These are phyloP conservation scores for Oegoconia quadripuncta DNA, from an alignment of 2,888 invertebrate species.

Conservation along the genomic window DNA sequence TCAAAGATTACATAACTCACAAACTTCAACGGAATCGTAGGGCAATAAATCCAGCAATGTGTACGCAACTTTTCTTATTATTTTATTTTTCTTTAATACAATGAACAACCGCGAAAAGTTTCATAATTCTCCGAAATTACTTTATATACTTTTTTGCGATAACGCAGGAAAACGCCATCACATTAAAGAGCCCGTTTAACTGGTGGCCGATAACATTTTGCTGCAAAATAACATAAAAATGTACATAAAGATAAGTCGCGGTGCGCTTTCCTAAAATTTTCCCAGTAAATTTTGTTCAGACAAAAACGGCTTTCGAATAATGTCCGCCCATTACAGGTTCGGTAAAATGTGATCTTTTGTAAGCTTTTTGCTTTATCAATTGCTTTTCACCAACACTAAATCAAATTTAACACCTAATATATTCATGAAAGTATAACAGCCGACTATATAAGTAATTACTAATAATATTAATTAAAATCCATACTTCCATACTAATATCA, in stretches of 20 bases:
- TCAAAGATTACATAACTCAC: conserved; percentile 42
- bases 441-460: background rate
- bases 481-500: too few relatives aligned
- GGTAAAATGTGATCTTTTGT: conserved; percentile 51
- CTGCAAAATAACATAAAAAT: conserved; percentile 63
- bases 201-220: conserved; percentile 58
- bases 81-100: conserved; percentile 44
- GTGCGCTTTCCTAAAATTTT: conserved; percentile 51
- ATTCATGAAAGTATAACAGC: conserved; percentile 7
- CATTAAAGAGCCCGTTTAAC: conserved; percentile 52
- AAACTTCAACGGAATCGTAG: conserved; percentile 42
- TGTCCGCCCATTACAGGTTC: conserved; percentile 61
- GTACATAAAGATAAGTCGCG: conserved; percentile 65
- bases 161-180: conserved; percentile 41
- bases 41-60: conserved; percentile 44
- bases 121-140: conserved; percentile 56
- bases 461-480: background rate
- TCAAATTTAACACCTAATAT: conserved; percentile 36
- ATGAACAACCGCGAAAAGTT: conserved; percentile 33
- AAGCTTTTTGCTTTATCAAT: conserved; percentile 42
- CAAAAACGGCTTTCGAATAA: conserved; percentile 66
- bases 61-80: conserved; percentile 41
- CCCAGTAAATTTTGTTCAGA: conserved; percentile 59
- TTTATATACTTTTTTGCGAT: conserved; percentile 50
- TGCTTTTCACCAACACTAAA: conserved; percentile 30